phyloP scores from a whole-genome alignment of 2,888 invertebrate genomes.

The Acanthoscelides obtectus region DNA sequence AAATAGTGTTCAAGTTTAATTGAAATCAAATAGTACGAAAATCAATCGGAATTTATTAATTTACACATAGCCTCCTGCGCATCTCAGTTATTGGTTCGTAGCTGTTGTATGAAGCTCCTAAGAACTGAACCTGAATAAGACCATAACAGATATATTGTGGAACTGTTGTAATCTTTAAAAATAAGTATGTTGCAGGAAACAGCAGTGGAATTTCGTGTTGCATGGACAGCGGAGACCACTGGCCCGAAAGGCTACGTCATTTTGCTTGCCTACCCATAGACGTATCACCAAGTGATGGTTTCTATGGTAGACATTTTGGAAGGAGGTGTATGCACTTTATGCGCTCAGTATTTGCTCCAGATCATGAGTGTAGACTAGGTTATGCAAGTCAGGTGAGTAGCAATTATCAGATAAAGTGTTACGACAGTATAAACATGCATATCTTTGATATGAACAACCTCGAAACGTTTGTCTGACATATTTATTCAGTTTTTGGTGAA shows the following conservation, averaged over 20 bases:
- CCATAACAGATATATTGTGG: no score
- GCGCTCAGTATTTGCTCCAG: conserved; percentile 62
- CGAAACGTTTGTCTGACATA: no score
- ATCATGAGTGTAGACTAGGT: conserved; percentile 62
- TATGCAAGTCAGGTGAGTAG: conserved; percentile 62
- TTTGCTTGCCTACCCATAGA: conserved; percentile 66
- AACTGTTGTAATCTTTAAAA: not conserved
- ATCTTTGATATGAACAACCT: no score
- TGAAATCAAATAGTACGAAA: no score
- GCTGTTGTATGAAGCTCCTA: no score
- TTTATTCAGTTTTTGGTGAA: no score
- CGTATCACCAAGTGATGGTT: conserved; percentile 55
- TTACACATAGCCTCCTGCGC: no score
- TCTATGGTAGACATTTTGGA: conserved; percentile 54
- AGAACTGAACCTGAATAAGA: no score
- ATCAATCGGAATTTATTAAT: no score
- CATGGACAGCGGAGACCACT: conserved; percentile 52
- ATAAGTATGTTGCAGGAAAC: conserved; percentile 50
- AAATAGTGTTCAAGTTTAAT: no score
- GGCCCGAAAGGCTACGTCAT: conserved; percentile 53
- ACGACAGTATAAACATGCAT: not conserved
- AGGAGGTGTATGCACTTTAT: conserved; percentile 71
- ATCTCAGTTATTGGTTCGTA: no score
- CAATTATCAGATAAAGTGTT: not conserved
- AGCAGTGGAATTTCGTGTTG: conserved; percentile 73